These are phyloP conservation scores for Oophaga pumilio DNA, from an alignment of 2,113 vertebrate genomes.

Conservation along the genomic window DNA sequence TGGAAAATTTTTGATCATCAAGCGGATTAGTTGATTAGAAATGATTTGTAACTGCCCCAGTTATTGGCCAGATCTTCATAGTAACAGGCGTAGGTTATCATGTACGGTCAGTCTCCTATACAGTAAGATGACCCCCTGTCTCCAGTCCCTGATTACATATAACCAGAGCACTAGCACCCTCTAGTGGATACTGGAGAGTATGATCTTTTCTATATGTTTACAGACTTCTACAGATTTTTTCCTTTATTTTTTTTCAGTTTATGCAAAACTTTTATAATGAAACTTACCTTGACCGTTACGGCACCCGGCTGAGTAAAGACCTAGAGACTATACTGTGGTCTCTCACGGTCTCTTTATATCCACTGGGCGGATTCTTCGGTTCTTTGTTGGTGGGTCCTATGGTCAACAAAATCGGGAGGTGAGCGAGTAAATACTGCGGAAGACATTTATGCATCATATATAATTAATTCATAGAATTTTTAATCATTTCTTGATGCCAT, in stretches of 20 bases:
- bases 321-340: constrained; percentile 85
- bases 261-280: constrained; percentile 86
- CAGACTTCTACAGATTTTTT: background rate
- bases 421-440: constrained; percentile 35
- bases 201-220: background rate
- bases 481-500: no score
- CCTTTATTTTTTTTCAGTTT: constrained; percentile 68
- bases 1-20: no score
- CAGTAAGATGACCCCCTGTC: no score
- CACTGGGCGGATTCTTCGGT: constrained; percentile 87
- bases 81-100: background rate
- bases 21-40: no score
- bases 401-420: constrained; percentile 88
- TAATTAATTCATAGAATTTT: no score
- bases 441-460: background rate
- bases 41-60: no score
- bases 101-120: background rate
- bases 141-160: background rate
- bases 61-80: background rate
- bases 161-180: background rate
- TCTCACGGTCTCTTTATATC: constrained; percentile 90
- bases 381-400: constrained; percentile 88
- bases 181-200: background rate
- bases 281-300: constrained; percentile 71
- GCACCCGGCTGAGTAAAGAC: constrained; percentile 40